Base-by-base conservation (phyloP, 2,797 vertebrate genomes). In the Astyanax mexicanus region DNA sequence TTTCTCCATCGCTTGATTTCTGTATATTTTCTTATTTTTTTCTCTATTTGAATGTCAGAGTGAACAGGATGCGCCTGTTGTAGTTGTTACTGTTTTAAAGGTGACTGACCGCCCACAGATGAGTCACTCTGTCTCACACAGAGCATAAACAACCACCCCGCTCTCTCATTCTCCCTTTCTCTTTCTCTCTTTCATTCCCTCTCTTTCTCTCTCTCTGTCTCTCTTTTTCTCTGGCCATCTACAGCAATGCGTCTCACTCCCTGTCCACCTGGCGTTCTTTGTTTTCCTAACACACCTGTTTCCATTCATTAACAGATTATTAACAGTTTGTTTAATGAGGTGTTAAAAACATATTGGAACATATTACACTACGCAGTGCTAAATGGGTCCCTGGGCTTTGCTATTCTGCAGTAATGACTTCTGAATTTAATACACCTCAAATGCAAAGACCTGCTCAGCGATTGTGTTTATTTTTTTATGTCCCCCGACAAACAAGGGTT, bases 101-200 rank as follows among this genome's bases (percentile, higher is more conserved):
- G 82, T 86, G 82, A 45, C 78, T 87, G 75, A 69, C 75, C 85
- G 58, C 85, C 89, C 86, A 88, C 82, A 40, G 79, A 89, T 91
- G 89, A 91, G 79, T 91, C 90, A 90, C 83, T 12, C 72, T 55
- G 66, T 25, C 75, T 44, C 44, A 38, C 66, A 58, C 51, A 35
- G 17, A 58, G 2, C 49, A 77, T 54, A 76, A 79, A 57, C 49
- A 52, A 64, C 23, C 58, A 11, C 23, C 45, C 45, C 15, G 47
- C 42, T 21, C 35, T 25, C 45, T 62, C 35, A n/a, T 64, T 49
- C 51, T 55, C 23, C 37, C 49, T 40, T 72, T 65, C 60, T 35
- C 37, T 47, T 4, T 47, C 4, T 47, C 12, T 15, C 12, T 45
- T 13, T 17, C 17, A 17, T 0, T n/a, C n/a, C n/a, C n/a, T n/a